Evolutionary conservation across 2,797 vertebrate genomes (phyloP).

Genomic region (Pachyuromys duprasi): DNA sequence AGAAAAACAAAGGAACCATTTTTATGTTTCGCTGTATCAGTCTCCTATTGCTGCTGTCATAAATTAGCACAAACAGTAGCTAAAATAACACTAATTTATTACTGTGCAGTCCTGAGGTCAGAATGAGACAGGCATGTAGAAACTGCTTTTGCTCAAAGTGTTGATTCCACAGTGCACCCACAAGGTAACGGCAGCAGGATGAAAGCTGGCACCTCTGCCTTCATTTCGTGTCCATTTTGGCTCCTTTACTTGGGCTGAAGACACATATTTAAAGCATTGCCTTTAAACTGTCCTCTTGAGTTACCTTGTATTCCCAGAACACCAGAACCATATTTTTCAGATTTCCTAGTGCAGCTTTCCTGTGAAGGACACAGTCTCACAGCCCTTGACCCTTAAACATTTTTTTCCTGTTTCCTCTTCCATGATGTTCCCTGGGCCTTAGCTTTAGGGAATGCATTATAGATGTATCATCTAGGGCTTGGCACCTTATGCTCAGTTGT

Average conservation of each 20-base stretch:
- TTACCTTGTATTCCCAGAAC: neutral
- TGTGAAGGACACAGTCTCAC: neutral
- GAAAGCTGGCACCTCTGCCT: neutral
- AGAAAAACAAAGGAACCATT: neutral
- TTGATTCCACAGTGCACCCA: neutral
- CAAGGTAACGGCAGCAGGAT: neutral
- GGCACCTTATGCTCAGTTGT: neutral
- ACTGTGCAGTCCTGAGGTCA: neutral
- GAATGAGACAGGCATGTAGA: neutral
- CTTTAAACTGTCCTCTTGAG: neutral
- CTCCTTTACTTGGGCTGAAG: neutral
- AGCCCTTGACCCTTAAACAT: neutral
- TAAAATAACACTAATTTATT: neutral
- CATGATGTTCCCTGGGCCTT: neutral
- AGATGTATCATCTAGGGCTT: neutral
- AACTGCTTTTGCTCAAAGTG: neutral
- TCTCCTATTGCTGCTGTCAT: neutral
- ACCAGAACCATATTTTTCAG: neutral
- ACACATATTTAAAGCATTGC: neutral
- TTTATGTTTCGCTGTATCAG: neutral
- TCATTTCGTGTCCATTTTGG: neutral
- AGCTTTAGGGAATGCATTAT: neutral
- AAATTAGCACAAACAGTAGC: neutral
- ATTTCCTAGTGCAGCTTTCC: neutral
- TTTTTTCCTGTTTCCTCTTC: neutral